A percentile compares a stretch with the other conserved stretches of the same genome.
Conservation (phyloP, 2,888 invertebrate species). For the Agrotis ipsilon region DNA sequence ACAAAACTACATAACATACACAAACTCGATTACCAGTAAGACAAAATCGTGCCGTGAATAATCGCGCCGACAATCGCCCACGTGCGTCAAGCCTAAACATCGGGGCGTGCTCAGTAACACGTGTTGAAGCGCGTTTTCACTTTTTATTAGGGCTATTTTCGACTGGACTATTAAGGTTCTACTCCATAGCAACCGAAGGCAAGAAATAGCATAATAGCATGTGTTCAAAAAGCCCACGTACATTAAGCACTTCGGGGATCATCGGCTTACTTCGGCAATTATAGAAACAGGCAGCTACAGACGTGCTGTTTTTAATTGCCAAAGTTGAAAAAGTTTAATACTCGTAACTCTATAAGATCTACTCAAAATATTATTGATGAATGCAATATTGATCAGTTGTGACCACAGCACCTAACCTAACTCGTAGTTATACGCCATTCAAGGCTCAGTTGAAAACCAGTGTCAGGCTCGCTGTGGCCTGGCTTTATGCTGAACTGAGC, state of each 20-base stretch:
- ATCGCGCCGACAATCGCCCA: slow-evolving; percentile 49
- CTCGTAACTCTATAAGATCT: no score
- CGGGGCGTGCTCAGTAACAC: slow-evolving; percentile 47
- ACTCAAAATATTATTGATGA: no score
- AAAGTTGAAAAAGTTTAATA: no score
- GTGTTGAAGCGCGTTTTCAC: slow-evolving; percentile 60
- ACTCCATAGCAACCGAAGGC: neutral
- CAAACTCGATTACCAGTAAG: slow-evolving; percentile 21
- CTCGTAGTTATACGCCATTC: no score
- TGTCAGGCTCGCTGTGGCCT: no score
- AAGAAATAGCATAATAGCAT: no score
- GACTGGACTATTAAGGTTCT: slow-evolving; percentile 45
- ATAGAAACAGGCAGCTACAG: no score
- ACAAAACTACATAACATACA: slow-evolving; percentile 19
- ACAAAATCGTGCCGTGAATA: slow-evolving; percentile 55
- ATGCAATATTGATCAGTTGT: no score
- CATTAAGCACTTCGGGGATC: neutral
- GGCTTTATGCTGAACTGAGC: no score
- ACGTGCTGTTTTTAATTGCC: no score
- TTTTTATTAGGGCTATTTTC: slow-evolving; percentile 67
- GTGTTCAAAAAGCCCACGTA: neutral
- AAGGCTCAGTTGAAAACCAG: no score
- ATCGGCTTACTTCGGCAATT: neutral
- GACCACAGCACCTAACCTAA: no score
- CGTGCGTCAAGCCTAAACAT: slow-evolving; percentile 57